Evolutionary conservation across 1,140 invertebrate species (phyloP).

Genomic region (Melanaphis sacchari): DNA sequence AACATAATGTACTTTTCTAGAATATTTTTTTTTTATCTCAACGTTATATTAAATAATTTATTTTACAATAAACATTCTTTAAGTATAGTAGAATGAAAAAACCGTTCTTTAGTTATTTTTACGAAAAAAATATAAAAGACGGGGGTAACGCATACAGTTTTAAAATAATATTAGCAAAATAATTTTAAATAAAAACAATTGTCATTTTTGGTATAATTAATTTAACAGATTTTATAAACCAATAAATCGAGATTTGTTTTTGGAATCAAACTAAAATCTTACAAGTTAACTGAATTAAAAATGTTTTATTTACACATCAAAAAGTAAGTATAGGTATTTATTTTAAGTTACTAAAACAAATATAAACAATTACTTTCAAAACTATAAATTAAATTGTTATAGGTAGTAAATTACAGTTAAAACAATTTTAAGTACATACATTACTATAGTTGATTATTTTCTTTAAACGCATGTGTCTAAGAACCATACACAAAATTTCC

Average conservation of each 20-base stretch:
- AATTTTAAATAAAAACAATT: not conserved
- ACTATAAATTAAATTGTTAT: not conserved
- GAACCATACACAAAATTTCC: not conserved
- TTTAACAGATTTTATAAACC: not conserved
- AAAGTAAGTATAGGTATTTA: not conserved
- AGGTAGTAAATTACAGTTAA: not conserved
- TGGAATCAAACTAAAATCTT: not conserved
- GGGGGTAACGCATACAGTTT: not conserved
- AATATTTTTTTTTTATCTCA: not conserved
- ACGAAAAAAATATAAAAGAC: not conserved
- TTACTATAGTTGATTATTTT: not conserved
- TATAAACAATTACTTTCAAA: not conserved
- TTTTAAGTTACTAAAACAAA: not conserved
- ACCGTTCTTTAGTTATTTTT: not conserved
- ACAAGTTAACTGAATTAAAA: not conserved
- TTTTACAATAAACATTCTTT: slow-evolving; percentile 18
- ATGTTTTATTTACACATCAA: not conserved
- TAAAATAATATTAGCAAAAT: slow-evolving; percentile 11
- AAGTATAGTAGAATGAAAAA: slow-evolving; percentile 4
- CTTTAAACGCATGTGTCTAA: not conserved
- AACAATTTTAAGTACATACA: not conserved
- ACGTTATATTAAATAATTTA: slow-evolving; percentile 6
- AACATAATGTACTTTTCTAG: not conserved
- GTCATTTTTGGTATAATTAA: not conserved
- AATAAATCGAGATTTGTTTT: not conserved